These are phyloP conservation scores for Trematomus loennbergii DNA, from an alignment of 2,113 vertebrate species.

Conservation along the genomic window DNA sequence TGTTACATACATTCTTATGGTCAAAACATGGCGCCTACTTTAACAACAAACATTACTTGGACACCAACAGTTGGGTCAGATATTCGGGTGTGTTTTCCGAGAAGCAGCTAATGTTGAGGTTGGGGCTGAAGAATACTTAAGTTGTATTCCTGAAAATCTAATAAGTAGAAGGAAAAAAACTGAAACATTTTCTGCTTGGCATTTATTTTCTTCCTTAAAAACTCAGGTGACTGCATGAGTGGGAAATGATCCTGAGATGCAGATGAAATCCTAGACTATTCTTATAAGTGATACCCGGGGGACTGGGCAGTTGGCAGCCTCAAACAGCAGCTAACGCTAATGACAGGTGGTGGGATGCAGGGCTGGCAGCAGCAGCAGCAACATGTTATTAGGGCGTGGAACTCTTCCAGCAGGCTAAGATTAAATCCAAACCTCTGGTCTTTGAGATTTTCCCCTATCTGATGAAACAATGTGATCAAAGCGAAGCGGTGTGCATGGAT, in stretches of 20 bases:
- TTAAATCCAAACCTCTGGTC: slow-evolving; percentile 67
- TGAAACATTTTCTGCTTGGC: not conserved
- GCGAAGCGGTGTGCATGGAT: slow-evolving; percentile 14
- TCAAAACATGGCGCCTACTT: not conserved
- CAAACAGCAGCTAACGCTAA: slow-evolving; percentile 59
- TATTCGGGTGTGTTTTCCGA: not conserved
- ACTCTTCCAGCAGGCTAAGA: slow-evolving; percentile 57
- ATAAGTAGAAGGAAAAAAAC: not conserved
- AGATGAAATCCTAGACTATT: slow-evolving; percentile 30
- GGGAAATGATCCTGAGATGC: slow-evolving; percentile 21
- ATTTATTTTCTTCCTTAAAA: not conserved
- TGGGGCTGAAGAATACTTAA: not conserved
- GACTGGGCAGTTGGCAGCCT: slow-evolving; percentile 63
- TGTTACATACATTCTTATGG: not conserved
- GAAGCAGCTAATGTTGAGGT: not conserved
- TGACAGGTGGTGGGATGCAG: slow-evolving; percentile 71
- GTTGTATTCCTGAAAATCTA: too few relatives aligned
- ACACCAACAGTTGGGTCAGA: not conserved
- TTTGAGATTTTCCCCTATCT: slow-evolving; percentile 35
- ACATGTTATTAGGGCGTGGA: slow-evolving; percentile 60
- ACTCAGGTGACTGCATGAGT: not conserved
- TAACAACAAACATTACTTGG: not conserved
- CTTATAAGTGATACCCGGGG: slow-evolving; percentile 12
- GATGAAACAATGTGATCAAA: slow-evolving; percentile 61
- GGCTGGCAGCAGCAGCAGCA: slow-evolving; percentile 64